Base-by-base conservation (phyloP, 2,888 invertebrate genomes). In the Pterostichus niger region DNA sequence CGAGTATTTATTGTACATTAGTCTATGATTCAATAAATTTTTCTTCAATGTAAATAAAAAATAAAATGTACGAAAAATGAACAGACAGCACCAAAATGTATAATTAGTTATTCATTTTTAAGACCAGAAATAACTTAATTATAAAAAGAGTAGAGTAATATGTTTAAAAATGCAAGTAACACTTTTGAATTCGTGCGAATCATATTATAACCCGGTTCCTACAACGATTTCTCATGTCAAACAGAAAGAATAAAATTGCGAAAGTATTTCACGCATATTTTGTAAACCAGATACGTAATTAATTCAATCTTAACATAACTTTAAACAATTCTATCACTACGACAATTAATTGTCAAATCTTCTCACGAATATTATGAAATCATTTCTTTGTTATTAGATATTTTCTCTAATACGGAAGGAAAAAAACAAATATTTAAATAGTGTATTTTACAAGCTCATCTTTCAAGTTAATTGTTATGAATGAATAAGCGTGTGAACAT, bases 181-280 rank as follows among this genome's bases (percentile, higher is more conserved):
- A 64, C 5, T 46, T 79, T 79, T 31, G 33, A 52, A 64, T 80
- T 64, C 80, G 80, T 80, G 80, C 68, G 80, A 80, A 80, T 80
- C 33, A 49, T 33, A 52, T 35, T 49, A 64, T 80, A 80, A 80
- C 80, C 80, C 49, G 17, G 44, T 79, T 79, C 64, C 79, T 79
- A 79, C 64, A 80, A 80, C 33, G 49, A 52, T 68, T 80, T 80
- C 80, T 49, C 80, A 80, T 64, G 31, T 44, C 31, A 15, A 56
- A 33, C 33, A 64, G n/a, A 9, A 56, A 76, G 49, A 75, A 54
- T 52, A 11, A 61, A 24, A 68, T 80, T 80, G 54, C 80, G 68
- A 80, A 61, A 80, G 52, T 80, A 33, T 80, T 64, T 13, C 80
- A 80, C 61, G 64, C 61, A 49, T 64, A 33, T 80, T 49, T 80